Conservation (phyloP, 2,113 vertebrate species). For the Podocnemis expansa region DNA sequence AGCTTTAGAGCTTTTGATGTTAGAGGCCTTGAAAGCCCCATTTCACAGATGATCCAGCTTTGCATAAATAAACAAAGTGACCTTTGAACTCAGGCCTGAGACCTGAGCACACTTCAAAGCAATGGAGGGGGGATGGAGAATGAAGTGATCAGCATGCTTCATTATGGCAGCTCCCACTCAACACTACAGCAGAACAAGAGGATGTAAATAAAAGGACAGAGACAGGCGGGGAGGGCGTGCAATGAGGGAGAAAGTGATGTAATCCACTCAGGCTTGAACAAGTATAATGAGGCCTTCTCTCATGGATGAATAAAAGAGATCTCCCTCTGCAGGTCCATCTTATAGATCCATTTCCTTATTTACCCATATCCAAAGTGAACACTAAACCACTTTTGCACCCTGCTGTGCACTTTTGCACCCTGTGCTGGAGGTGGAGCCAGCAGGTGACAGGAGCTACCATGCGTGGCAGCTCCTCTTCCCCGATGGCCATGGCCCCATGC, state of each 20-base stretch:
- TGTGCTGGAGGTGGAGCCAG: too few relatives aligned
- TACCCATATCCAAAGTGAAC: background rate
- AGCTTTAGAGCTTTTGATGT: conserved; percentile 77
- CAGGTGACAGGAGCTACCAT: too few relatives aligned
- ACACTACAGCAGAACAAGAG: conserved; percentile 34
- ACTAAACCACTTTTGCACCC: background rate
- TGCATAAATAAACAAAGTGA: conserved; percentile 81
- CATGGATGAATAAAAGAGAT: conserved; percentile 51
- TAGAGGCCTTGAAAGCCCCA: conserved; percentile 72
- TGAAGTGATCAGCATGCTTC: conserved; percentile 75
- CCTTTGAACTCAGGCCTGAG: conserved; percentile 78
- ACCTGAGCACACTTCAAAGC: conserved; percentile 80
- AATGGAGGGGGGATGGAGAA: conserved; percentile 43
- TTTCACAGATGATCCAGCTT: conserved; percentile 80
- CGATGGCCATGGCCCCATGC: too few relatives aligned
- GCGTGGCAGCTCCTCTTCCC: too few relatives aligned
- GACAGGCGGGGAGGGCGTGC: conserved; percentile 37
- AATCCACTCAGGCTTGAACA: conserved; percentile 72
- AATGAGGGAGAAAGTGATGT: conserved; percentile 73
- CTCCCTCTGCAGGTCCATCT: background rate
- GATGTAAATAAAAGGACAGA: conserved; percentile 55
- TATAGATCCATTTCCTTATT: background rate
- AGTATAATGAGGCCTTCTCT: conserved; percentile 59
- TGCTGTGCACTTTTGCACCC: too few relatives aligned
- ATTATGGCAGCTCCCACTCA: conserved; percentile 62